These are phyloP conservation scores for Tenthredo notha DNA, from an alignment of 2,888 invertebrate species.

Conservation along the genomic window DNA sequence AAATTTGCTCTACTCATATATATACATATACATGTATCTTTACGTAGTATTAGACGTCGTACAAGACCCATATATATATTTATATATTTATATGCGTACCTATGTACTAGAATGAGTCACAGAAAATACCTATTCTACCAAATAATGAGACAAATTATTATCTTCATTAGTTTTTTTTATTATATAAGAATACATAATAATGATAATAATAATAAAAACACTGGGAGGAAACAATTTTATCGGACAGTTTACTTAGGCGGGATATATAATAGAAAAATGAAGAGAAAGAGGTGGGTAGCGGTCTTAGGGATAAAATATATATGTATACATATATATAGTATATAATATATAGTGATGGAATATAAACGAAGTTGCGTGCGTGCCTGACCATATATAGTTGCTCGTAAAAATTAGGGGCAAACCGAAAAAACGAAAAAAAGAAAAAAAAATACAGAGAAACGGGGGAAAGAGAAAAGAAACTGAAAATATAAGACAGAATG, in stretches of 20 bases:
- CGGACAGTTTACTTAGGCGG: neutral
- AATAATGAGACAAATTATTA: neutral
- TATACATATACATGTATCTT: too few relatives aligned
- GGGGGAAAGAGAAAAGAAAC: neutral
- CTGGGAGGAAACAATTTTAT: neutral
- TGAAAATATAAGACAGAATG: neutral
- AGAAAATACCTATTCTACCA: neutral
- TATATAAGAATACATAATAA: neutral
- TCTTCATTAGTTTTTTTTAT: neutral
- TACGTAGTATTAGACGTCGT: neutral
- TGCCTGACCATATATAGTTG: slow-evolving; percentile 5
- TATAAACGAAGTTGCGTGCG: neutral
- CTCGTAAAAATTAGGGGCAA: neutral
- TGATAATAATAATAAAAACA: neutral
- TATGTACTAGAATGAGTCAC: neutral
- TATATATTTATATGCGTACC: neutral
- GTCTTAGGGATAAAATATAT: neutral
- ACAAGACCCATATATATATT: neutral
- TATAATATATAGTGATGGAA: neutral
- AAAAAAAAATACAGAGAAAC: neutral
- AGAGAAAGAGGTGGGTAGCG: neutral
- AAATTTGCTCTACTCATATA: neutral
- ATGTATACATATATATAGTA: neutral
- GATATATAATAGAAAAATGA: neutral
- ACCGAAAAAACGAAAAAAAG: neutral